Base-by-base conservation (phyloP, 2,797 vertebrate genomes). In the Cygnus olor region DNA sequence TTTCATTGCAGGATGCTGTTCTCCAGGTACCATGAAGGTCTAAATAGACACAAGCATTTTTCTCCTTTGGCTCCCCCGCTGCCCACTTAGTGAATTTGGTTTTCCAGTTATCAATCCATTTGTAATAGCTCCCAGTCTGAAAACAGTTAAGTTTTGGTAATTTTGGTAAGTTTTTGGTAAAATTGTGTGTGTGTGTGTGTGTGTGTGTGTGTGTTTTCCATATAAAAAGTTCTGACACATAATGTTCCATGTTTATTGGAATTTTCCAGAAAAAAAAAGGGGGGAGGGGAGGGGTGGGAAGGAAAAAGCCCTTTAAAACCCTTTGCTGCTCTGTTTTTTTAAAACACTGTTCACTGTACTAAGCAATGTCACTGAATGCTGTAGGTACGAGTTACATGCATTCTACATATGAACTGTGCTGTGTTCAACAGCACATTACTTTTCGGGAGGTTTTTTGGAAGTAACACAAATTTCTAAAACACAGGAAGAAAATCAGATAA, bases 1-100 rank as follows among this genome's bases (percentile, higher is more conserved):
- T 98, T 85, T 98, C 96, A 60, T 97, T 98, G 93, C 99, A 99
- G 8, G 97, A 14, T 13, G 98, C 96, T 25, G 99, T 99, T 97
- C 99, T 99, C 99, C 99, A 99, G 85, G 88, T 98, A 66, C 96
- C 97, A 8, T 99, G 98, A 11, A 97, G 71, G 86, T 99, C 99
- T 9, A 99, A 95, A 70, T 98, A 99, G 81, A 99, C 99, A 93
- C 99, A 99, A 12, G 97, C 98, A 38, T 96, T 96, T 92, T 98
- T 99, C 83, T 94, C 80, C 94, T 94, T 98, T 32, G 99, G 99
- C 76, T 99, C 99, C 38, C 97, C 96, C 3, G 34, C 11, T 21
- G 97, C 99, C 99, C 99, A 99, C 80, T 98, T 98, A 3, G 98
- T 98, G 89, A 98, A 99, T 27, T 96, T 97, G 83, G 99, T 90